Percentiles rank a stretch among this genome's conserved stretches.
Conservation (phyloP, 2,888 invertebrate species). For the Pristionchus japonicus region DNA sequence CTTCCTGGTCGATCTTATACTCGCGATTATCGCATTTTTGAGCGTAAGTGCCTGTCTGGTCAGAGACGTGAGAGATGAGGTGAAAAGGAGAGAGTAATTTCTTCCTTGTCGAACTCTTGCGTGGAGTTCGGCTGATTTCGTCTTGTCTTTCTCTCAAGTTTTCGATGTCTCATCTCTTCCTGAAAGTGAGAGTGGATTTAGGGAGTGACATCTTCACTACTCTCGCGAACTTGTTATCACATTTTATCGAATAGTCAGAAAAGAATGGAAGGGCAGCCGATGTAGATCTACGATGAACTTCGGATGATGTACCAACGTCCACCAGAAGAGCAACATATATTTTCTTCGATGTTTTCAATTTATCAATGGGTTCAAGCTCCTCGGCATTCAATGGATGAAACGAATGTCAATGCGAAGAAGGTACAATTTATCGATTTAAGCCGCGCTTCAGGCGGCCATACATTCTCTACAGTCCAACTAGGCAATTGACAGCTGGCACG, state of each 20-base stretch:
- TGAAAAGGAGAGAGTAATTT: neutral
- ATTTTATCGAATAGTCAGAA: no score
- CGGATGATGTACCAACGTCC: no score
- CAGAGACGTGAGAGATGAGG: neutral
- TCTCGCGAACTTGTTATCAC: neutral
- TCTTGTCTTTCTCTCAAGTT: neutral
- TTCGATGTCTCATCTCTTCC: neutral
- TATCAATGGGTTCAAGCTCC: no score
- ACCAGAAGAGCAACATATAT: no score
- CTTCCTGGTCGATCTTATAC: no score
- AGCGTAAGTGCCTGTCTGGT: no score
- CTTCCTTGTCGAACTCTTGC: neutral
- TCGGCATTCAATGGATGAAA: no score
- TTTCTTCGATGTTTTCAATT: no score
- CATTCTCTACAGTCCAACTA: neutral
- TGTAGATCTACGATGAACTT: no score
- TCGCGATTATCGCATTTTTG: no score
- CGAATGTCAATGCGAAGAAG: no score
- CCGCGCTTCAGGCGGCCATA: neutral
- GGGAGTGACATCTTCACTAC: neutral
- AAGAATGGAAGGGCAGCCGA: no score
- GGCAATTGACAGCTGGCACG: neutral
- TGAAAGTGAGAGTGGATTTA: neutral
- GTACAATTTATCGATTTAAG: neutral
- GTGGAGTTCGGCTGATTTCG: neutral